These are phyloP conservation scores for Perca flavescens DNA, from an alignment of 2,113 vertebrate species.

Conservation along the genomic window DNA sequence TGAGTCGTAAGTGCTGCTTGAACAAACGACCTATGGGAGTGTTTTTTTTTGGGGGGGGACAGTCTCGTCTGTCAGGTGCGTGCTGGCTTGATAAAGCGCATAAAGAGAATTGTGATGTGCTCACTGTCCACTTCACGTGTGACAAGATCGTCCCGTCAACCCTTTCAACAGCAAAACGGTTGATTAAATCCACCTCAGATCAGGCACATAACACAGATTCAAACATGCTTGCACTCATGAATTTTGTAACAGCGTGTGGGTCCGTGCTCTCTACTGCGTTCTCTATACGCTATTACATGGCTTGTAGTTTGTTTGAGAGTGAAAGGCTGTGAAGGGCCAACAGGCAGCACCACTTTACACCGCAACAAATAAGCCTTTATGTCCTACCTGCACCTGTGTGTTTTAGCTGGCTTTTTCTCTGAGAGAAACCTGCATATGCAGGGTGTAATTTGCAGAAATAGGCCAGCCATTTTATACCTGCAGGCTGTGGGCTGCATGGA, in stretches of 20 bases:
- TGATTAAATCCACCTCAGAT: conserved; percentile 18
- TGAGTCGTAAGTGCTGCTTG: no score
- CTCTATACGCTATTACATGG: conserved; percentile 12
- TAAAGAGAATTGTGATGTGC: background rate
- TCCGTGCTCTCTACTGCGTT: background rate
- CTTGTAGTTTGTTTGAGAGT: conserved; percentile 27
- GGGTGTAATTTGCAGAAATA: conserved; percentile 73
- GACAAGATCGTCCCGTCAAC: background rate
- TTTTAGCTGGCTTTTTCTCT: conserved; percentile 33
- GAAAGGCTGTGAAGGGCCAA: conserved; percentile 40
- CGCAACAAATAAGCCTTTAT: conserved; percentile 64
- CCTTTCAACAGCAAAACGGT: background rate
- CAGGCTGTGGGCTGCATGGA: conserved; percentile 51
- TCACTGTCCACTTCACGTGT: background rate
- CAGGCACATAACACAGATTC: background rate
- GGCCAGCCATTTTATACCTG: conserved; percentile 70
- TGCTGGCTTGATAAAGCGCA: background rate
- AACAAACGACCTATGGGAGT: no score
- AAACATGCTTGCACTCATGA: background rate
- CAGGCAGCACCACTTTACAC: conserved; percentile 36
- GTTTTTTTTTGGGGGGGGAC: no score
- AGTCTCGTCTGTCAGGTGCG: background rate
- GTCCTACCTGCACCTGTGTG: conserved; percentile 55
- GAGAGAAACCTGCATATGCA: conserved; percentile 58
- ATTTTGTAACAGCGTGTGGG: background rate